Evolutionary conservation across 2,113 vertebrate species (phyloP), one percentile per base, ranked within the genome.

Genomic region (Prochilodus magdalenae): DNA sequence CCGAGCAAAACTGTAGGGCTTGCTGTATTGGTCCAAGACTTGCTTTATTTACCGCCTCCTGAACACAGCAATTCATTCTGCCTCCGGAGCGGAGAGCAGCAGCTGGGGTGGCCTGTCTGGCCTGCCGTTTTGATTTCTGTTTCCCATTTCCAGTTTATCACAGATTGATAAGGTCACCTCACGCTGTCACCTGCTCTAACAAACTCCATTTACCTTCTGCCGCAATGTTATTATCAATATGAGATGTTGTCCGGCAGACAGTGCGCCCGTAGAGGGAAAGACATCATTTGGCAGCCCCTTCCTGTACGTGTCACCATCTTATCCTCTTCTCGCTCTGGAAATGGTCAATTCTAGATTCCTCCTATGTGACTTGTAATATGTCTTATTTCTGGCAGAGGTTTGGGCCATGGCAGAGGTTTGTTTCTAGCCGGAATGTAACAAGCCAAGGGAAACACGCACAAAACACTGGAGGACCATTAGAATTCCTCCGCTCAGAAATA

Each of bases 141-240:
- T 92, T 91, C 90, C 91, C 87, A 94, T 94, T 94, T 95, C 92
- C 92, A 91, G 91, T 93, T 94, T 92, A 94, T 94, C 91, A 91
- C 91, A 86, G 90, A 92, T 92, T 95, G 93, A 94, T 94, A 94
- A 94, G 92, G 94, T 95, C 93, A 94, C 90, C 91, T 87, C 89
- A 88, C 84, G 88, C 91, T 86, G 86, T 92, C 92, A 93, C 91
- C 93, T 90, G 86, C 88, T 84, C 89, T 90, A 94, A 91, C 92
- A 91, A 87, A 90, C 90, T 94, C 92, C 91, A 94, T 94, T 95
- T 94, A 90, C 93, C 93, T 89, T 90, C 89, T 83, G 84, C 88
- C 44, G 87, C 86, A 91, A 92, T 88, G 88, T 90, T 92, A 92
- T 95, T 93, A 93, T 93, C 91, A 88, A 91, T 92, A 92, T 92